These are phyloP conservation scores for Rotaria socialis DNA, from an alignment of 2,888 invertebrate genomes.

Conservation along the genomic window DNA sequence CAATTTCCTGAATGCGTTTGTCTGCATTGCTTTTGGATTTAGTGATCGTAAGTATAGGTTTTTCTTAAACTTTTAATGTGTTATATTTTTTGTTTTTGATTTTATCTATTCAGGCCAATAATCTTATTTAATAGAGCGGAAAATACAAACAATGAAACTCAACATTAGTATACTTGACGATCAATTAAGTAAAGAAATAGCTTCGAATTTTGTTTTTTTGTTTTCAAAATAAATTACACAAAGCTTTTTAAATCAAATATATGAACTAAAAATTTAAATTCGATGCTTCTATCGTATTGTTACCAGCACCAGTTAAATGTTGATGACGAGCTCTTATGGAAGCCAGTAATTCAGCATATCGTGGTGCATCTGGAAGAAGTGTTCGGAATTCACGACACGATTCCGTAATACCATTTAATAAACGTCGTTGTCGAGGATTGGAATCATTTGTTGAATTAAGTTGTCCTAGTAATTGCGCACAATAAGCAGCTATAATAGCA, in stretches of 20 bases:
- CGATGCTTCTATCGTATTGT: neutral
- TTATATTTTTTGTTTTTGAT: too few relatives aligned
- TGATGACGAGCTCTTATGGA: neutral
- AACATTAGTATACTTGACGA: too few relatives aligned
- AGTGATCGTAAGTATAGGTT: too few relatives aligned
- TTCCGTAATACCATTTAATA: constrained; percentile 5
- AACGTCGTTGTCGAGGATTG: neutral
- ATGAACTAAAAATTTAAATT: constrained; percentile 13
- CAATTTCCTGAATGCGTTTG: too few relatives aligned
- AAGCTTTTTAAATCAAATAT: neutral
- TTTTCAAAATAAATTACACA: too few relatives aligned
- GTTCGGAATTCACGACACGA: constrained; percentile 19
- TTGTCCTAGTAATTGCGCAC: neutral
- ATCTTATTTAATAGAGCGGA: too few relatives aligned
- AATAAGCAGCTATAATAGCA: neutral
- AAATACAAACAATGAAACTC: too few relatives aligned
- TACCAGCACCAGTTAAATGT: neutral
- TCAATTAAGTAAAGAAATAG: too few relatives aligned
- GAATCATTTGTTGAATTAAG: neutral
- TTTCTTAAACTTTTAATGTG: too few relatives aligned
- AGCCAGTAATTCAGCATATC: constrained; percentile 1
- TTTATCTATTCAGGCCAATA: too few relatives aligned
- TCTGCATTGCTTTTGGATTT: too few relatives aligned
- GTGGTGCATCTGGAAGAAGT: neutral
- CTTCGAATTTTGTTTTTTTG: too few relatives aligned